These are phyloP conservation scores for Lasioglossum pauxillum DNA, from an alignment of 2,888 invertebrate species.

Conservation along the genomic window DNA sequence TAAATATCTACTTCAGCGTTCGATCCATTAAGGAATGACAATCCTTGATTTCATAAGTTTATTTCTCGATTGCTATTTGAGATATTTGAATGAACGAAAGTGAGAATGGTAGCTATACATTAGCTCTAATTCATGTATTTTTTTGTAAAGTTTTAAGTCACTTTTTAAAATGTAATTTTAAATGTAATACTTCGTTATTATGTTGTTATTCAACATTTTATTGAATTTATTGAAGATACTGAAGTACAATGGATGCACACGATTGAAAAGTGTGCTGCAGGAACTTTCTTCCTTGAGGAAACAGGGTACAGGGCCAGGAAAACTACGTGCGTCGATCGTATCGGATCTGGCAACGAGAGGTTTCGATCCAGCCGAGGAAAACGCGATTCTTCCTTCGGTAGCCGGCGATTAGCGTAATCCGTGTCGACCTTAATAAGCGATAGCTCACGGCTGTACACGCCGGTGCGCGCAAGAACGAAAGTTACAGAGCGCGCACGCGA, in stretches of 20 bases:
- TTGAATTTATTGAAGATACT: not conserved
- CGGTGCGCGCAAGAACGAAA: conserved; percentile 60
- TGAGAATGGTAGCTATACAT: not conserved
- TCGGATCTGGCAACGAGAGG: not conserved
- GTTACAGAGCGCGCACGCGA: conserved; percentile 60
- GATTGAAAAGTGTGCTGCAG: not conserved
- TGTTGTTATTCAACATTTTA: not conserved
- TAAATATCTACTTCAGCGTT: not conserved
- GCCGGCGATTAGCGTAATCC: conserved; percentile 46
- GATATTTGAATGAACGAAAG: not conserved
- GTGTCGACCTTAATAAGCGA: conserved; percentile 60
- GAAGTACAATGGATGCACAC: not conserved
- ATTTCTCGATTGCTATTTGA: not conserved
- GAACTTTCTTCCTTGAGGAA: not conserved
- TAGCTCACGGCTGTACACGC: conserved; percentile 36
- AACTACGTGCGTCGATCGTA: not conserved
- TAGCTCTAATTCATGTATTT: not conserved
- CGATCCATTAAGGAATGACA: not conserved
- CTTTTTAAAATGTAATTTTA: too few species aligned
- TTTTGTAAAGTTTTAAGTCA: not conserved
- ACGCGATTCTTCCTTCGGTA: conserved; percentile 11
- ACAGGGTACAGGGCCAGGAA: not conserved
- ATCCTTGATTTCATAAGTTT: too few species aligned
- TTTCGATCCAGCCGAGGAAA: not conserved
- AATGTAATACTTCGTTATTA: not conserved